Conservation (phyloP, 1,140 invertebrate species). For the Listronotus bonariensis region DNA sequence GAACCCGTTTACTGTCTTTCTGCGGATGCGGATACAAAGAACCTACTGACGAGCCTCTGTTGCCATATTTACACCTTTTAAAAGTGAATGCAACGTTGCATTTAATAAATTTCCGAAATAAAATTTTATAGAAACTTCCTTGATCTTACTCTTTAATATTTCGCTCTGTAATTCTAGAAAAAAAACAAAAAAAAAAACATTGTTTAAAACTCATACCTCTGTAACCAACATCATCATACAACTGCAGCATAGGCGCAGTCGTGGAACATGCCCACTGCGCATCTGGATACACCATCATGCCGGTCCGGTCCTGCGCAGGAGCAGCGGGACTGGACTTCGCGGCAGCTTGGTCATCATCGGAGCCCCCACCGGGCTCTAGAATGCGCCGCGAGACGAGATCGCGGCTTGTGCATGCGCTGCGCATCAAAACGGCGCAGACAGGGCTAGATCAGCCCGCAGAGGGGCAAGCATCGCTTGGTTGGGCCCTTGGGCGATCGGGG, state of each 20-base stretch:
- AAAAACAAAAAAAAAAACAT: background rate
- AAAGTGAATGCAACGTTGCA: too few relatives aligned
- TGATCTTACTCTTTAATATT: too few relatives aligned
- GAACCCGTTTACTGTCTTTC: slow-evolving; percentile 21
- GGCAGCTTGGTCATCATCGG: slow-evolving; percentile 35
- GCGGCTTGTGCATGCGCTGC: slow-evolving; percentile 48
- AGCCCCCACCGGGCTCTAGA: slow-evolving; percentile 42
- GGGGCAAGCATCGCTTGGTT: slow-evolving; percentile 10
- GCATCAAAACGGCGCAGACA: slow-evolving; percentile 41
- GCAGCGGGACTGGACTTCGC: slow-evolving; percentile 34
- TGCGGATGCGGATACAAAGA: slow-evolving; percentile 20
- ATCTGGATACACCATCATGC: slow-evolving; percentile 57
- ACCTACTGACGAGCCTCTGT: background rate
- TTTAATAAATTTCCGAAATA: too few relatives aligned
- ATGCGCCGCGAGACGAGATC: slow-evolving; percentile 50
- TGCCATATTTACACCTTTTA: slow-evolving; percentile 3
- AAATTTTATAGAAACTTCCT: too few relatives aligned
- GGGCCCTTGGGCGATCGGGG: background rate
- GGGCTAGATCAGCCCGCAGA: slow-evolving; percentile 16
- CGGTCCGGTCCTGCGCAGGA: slow-evolving; percentile 31
- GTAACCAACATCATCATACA: slow-evolving; percentile 57
- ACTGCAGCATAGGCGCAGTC: slow-evolving; percentile 53
- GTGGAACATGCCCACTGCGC: slow-evolving; percentile 53
- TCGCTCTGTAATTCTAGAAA: too few relatives aligned
- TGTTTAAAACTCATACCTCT: slow-evolving; percentile 50